Evolutionary conservation across 2,888 invertebrate species (phyloP), one percentile per base, ranked within the genome.

Genomic region (Nemapogon koenigi): DNA sequence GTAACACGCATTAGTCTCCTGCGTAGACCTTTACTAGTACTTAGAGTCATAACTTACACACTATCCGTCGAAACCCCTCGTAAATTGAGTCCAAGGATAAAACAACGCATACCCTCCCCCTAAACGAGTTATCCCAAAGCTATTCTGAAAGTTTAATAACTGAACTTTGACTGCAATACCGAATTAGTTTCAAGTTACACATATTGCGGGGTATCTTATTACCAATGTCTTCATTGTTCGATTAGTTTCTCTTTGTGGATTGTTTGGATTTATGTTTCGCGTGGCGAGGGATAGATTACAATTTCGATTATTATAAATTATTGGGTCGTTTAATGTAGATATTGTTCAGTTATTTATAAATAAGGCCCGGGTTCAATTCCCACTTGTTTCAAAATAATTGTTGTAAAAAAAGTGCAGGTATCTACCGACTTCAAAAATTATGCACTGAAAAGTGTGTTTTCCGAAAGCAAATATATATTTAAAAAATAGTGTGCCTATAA

Each of bases 21-120:
- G n/a, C n/a, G n/a, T n/a, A n/a, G n/a, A n/a, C n/a, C n/a, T n/a
- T n/a, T n/a, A n/a, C n/a, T 22, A 22, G 28, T n/a, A 13, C 6
- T n/a, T 14, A 13, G 13, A n/a, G 11, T 18, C 26, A 35, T 35
- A 35, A 35, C 25, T 35, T 35, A 35, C 25, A 27, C 16, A 25
- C 26, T 26, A 35, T 35, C 35, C 35, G 18, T 10, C 15, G 25
- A 27, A 27, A 25, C 35, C 58, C 55, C 51, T 55, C 56, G 52
- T 58, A 56, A 57, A 57, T 58, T 48, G 49, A 44, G 38, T 35
- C 42, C 47, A 49, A 57, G 54, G 57, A 50, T 55, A 51, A 51
- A 59, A 55, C 53, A 53, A 51, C 52, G 25, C 22, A 6, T 22
- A 27, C 28, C n/a, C 16, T 25, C 26, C 6, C 25, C 14, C 28